phyloP scores from a whole-genome alignment of 2,113 vertebrate genomes.

The Acanthisitta chloris region DNA sequence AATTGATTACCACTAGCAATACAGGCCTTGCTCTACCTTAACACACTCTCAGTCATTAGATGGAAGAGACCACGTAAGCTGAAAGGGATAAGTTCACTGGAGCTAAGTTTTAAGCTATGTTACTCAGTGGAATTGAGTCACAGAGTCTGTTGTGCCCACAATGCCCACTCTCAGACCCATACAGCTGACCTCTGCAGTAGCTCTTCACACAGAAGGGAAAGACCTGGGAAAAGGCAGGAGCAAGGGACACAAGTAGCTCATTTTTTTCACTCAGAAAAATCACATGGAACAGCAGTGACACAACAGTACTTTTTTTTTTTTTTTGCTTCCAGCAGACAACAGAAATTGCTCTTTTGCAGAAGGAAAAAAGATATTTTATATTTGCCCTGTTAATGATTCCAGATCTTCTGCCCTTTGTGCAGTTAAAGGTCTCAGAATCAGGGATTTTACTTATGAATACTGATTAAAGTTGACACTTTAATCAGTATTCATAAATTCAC shows the following conservation, averaged over 20 bases:
- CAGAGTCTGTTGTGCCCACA: neutral
- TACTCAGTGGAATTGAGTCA: neutral
- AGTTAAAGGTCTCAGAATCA: neutral
- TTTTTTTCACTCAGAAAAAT: neutral
- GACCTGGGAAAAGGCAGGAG: neutral
- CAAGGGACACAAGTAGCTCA: neutral
- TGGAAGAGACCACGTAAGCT: neutral
- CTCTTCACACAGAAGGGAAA: neutral
- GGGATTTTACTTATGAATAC: neutral
- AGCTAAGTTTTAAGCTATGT: neutral
- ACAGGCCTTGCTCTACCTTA: neutral
- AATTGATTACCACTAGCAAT: neutral
- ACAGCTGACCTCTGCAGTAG: neutral
- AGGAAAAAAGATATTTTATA: neutral
- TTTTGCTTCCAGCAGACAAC: neutral
- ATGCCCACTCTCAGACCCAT: accelerated
- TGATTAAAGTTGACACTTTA: neutral
- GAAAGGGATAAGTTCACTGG: neutral
- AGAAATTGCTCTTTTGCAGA: neutral
- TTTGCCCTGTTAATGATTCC: neutral
- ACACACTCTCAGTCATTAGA: neutral
- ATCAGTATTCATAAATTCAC: neutral
- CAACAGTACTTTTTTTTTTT: neutral
- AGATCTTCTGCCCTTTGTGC: neutral
- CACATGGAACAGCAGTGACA: neutral